Evolutionary conservation across 2,888 invertebrate species (phyloP), one percentile per base, ranked within the genome.

Genomic region (Amblyteles armatorius): DNA sequence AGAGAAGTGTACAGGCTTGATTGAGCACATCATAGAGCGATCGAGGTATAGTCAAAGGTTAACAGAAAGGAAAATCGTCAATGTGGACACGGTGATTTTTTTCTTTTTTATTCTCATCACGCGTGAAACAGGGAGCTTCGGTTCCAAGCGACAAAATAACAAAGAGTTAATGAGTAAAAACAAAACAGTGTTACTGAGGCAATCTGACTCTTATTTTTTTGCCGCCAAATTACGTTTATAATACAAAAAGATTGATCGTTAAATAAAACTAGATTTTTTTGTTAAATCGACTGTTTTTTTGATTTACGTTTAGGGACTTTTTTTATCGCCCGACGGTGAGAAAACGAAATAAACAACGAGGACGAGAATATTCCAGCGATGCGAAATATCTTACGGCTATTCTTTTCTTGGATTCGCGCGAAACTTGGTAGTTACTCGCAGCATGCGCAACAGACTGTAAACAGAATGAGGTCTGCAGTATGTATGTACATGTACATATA

Each of bases 1-100:
- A n/a, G 55, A 44, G n/a, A 65, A 50, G 76, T 68, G 80, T 77
- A 65, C 86, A 86, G 89, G 90, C 87, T 90, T 89, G 90, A 93
- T 93, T 91, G 93, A 93, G 93, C 91, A 52, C 52, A 68, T 60
- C 60, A 81, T 55, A 44, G 57, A 57, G 22, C 80, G 33, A 67
- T 55, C 52, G 60, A 52, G 52, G 44, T 68, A 48, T 29, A 48
- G 63, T 29, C 16, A 13, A 73, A 57, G 19, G 44, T 29, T 29
- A 55, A 68, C 48, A 92, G 92, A 94, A 94, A 94, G 94, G 94
- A 93, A 94, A 94, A 93, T 92, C 94, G 94, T 94, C 94, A 94
- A 67, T 29, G 90, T 90, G 91, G 90, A 94, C 94, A 94, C 94
- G 93, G 91, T 92, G 90, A 52, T 69, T 79, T 7, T 85, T 86